These are phyloP conservation scores for Eulemur rufifrons DNA, from an alignment of 2,113 vertebrate genomes.

Conservation along the genomic window DNA sequence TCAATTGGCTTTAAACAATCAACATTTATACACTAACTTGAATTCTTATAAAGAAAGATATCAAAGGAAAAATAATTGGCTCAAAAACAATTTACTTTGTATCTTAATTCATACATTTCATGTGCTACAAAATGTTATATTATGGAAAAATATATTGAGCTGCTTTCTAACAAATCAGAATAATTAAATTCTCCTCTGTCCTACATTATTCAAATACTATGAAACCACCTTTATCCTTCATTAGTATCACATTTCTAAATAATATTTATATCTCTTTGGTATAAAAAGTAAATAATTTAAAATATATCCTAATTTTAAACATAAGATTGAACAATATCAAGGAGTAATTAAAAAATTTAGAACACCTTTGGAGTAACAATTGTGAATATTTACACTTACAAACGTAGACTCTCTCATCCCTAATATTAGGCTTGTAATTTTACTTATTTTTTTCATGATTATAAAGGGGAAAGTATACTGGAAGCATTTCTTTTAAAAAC, in stretches of 20 bases:
- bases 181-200: not conserved
- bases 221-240: not conserved
- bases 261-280: not conserved
- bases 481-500: not conserved
- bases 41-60: not conserved
- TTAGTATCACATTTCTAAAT: not conserved
- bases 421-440: not conserved
- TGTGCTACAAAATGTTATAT: not conserved
- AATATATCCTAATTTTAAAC: not conserved
- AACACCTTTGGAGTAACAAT: not conserved
- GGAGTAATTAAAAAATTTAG: not conserved
- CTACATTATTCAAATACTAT: not conserved
- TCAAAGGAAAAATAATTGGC: not conserved
- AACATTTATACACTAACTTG: not conserved
- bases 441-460: not conserved
- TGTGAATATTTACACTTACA: not conserved
- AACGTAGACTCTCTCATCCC: not conserved
- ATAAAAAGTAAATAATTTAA: not conserved
- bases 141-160: not conserved
- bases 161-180: not conserved
- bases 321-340: not conserved
- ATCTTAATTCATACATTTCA: not conserved
- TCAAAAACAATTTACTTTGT: not conserved
- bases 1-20: not conserved
- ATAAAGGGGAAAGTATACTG: not conserved